Evolutionary conservation across 1,140 invertebrate species (phyloP).

Genomic region (Heliconius melpomene): DNA sequence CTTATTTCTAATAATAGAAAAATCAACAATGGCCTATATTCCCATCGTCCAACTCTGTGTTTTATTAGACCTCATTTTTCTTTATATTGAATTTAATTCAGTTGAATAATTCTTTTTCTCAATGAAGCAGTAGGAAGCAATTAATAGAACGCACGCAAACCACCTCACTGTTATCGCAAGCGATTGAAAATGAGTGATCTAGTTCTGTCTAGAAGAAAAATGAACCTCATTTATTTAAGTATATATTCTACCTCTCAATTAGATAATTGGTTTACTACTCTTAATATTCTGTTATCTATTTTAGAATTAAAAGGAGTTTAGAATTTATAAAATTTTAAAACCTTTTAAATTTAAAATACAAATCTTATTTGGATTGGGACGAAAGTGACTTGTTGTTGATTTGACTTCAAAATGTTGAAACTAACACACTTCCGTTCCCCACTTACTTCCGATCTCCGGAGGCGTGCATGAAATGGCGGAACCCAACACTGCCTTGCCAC

Average conservation of each 20-base stretch:
- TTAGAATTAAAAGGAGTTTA: too few relatives aligned
- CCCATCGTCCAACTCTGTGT: not conserved
- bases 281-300: not conserved
- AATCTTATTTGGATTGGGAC: too few relatives aligned
- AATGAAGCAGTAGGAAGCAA: conserved; percentile 6
- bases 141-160: not conserved
- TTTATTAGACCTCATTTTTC: not conserved
- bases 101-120: not conserved
- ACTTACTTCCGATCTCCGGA: too few relatives aligned
- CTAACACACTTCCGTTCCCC: too few relatives aligned
- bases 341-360: too few relatives aligned
- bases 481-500: too few relatives aligned
- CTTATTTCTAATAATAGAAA: conserved; percentile 6
- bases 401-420: too few relatives aligned
- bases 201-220: not conserved
- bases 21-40: not conserved
- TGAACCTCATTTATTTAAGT: not conserved
- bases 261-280: not conserved
- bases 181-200: not conserved
- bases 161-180: not conserved
- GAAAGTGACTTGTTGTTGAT: too few relatives aligned
- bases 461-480: too few relatives aligned
- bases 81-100: conserved; percentile 13
- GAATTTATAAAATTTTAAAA: too few relatives aligned
- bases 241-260: not conserved